These are phyloP conservation scores for Harlomillsia oculata DNA, from an alignment of 1,140 invertebrate species.

Conservation along the genomic window DNA sequence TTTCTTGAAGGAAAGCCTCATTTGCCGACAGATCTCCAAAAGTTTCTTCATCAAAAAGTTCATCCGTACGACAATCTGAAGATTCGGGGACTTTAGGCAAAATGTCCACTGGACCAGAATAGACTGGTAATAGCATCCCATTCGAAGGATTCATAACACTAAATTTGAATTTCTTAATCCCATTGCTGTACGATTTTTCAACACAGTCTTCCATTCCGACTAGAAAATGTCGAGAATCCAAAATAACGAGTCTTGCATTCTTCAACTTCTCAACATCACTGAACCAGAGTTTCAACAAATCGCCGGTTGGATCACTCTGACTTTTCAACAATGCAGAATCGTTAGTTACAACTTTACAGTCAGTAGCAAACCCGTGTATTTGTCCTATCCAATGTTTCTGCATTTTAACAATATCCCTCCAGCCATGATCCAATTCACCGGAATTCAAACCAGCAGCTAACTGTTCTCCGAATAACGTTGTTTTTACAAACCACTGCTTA, in stretches of 20 bases:
- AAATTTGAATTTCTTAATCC: constrained; percentile 36
- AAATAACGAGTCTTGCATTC: constrained; percentile 47
- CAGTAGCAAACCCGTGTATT: constrained; percentile 29
- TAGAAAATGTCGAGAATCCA: constrained; percentile 41
- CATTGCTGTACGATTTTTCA: constrained; percentile 12
- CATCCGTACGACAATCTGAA: constrained; percentile 25
- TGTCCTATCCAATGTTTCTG: constrained; percentile 95
- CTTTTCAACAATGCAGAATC: neutral
- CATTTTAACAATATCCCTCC: constrained; percentile 74
- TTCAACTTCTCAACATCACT: constrained; percentile 61
- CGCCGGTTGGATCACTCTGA: constrained; percentile 21
- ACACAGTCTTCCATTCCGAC: constrained; percentile 23
- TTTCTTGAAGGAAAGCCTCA: constrained; percentile 18
- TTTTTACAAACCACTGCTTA: constrained; percentile 92
- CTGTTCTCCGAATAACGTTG: constrained; percentile 77
- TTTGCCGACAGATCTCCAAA: constrained; percentile 10
- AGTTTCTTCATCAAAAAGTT: constrained; percentile 9
- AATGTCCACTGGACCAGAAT: constrained; percentile 53
- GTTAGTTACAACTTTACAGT: constrained; percentile 11
- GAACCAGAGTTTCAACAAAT: constrained; percentile 61
- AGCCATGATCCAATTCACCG: constrained; percentile 39
- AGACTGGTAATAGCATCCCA: constrained; percentile 55
- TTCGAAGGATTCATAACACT: constrained; percentile 66
- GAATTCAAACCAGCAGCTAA: constrained; percentile 36
- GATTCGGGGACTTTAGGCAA: constrained; percentile 48